These are phyloP conservation scores for Ispidina picta DNA, from an alignment of 2,797 vertebrate genomes.

Conservation along the genomic window DNA sequence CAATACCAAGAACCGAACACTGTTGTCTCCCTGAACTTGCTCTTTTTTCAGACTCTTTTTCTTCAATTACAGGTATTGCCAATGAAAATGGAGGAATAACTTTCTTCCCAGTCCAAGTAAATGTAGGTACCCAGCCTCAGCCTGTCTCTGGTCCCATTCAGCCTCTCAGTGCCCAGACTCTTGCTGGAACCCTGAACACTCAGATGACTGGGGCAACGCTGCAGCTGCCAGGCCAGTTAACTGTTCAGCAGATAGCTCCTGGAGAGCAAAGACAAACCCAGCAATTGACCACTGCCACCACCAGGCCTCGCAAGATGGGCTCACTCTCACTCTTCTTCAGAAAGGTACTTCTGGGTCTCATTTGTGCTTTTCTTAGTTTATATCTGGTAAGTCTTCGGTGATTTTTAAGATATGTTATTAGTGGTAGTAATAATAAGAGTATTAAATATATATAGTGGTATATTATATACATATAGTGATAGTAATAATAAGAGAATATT, in stretches of 20 bases:
- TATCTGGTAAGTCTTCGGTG: not conserved
- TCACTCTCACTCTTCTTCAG: conserved; percentile 89
- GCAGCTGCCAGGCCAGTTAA: conserved; percentile 77
- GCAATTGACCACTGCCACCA: not conserved
- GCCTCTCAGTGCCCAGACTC: conserved; percentile 81
- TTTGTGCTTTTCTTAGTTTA: not conserved
- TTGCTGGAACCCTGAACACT: conserved; percentile 75
- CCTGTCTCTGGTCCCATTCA: conserved; percentile 76
- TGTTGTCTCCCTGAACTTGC: no score
- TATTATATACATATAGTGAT: not conserved
- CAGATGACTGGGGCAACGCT: conserved; percentile 73
- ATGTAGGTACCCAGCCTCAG: conserved; percentile 81
- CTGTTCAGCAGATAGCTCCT: conserved; percentile 69
- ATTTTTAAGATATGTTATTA: not conserved
- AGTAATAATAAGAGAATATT: not conserved
- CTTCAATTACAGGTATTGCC: conserved; percentile 83
- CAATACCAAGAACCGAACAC: not conserved
- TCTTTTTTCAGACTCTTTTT: not conserved
- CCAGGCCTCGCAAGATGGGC: conserved; percentile 79
- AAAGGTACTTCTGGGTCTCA: conserved; percentile 79
- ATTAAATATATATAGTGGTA: not conserved
- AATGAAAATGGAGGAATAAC: conserved; percentile 92
- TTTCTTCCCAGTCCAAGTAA: conserved; percentile 89
- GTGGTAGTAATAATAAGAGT: not conserved
- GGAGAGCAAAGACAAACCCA: conserved; percentile 69